Evolutionary conservation across 1,140 invertebrate species (phyloP).

Genomic region (Cherax quadricarinatus): DNA sequence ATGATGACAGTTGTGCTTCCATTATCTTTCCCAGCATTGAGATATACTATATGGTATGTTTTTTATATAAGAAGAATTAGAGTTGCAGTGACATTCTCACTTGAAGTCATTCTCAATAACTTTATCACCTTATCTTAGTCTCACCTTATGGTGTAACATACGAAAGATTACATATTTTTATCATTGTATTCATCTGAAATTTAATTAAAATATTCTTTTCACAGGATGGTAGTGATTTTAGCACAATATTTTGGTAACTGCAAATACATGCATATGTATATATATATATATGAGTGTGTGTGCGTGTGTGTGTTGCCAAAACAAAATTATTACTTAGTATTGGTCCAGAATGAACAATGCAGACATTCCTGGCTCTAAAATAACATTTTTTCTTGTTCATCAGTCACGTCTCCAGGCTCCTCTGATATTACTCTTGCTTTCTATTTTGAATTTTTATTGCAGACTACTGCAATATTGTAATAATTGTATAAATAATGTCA

Average conservation of each 20-base stretch:
- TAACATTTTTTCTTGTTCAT: too few relatives aligned
- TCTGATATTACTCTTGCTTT: too few relatives aligned
- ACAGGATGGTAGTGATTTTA: not conserved
- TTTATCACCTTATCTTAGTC: not conserved
- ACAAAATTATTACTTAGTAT: not conserved
- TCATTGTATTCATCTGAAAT: not conserved
- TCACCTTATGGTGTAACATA: not conserved
- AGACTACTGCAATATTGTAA: too few relatives aligned
- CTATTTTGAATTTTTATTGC: too few relatives aligned
- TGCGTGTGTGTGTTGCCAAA: not conserved
- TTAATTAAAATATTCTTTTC: not conserved
- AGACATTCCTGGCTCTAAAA: too few relatives aligned
- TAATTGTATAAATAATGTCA: too few relatives aligned
- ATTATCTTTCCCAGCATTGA: conserved; percentile 2
- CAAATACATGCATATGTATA: too few relatives aligned
- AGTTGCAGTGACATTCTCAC: not conserved
- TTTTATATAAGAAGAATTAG: not conserved
- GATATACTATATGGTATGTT: not conserved
- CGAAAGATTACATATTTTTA: not conserved
- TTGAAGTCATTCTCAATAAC: not conserved
- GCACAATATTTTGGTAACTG: not conserved
- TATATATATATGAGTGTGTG: too few relatives aligned
- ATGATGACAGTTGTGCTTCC: conserved; percentile 13
- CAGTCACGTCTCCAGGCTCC: too few relatives aligned
- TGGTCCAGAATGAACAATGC: too few relatives aligned